Evolutionary conservation across 2,888 invertebrate species (phyloP), one percentile per base, ranked within the genome.

Genomic region (Amphipoea lucens): DNA sequence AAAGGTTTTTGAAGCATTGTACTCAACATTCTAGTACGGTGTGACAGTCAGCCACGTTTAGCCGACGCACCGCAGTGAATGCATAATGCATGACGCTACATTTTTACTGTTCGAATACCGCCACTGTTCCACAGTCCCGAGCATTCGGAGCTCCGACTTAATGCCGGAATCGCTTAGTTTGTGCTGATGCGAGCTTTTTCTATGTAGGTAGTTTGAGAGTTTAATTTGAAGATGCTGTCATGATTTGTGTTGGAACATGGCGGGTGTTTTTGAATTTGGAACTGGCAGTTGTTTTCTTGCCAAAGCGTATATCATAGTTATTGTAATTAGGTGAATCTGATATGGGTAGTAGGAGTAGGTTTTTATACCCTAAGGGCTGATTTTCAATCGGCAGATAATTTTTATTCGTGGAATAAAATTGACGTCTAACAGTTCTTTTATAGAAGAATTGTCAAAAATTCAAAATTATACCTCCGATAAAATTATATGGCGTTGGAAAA

Each of bases 31-130:
- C 48, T 48, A 14, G 48, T 48, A 48, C 48, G 48, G 91, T 91
- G 91, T 90, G 77, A 88, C 2, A 40, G 36, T 0, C 51, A 12
- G 71, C 78, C 86, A 48, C 87, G 84, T 89, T 89, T 88, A 89
- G 86, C 90, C 89, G 88, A 84, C 87, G 81, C 87, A 89, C 85
- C 88, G 88, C 88, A 88, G 83, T 82, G 82, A 83, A 89, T 93
- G 93, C 92, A 93, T 93, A 87, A 93, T 93, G 92, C 92, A 93
- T 92, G 92, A 88, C 87, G 88, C 85, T 90, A 92, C 91, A 93
- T 93, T 93, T 92, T 92, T 91, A 90, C 91, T 88, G 89, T 87
- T 87, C 85, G 85, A 82, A 82, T 82, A 79, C 76, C 65, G 84
- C 76, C 66, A 80, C 85, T 80, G 57, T 79, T 68, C 72, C 79